These are phyloP conservation scores for Lordiphosa andalusiaca DNA, from an alignment of 2,888 invertebrate genomes.

Conservation along the genomic window DNA sequence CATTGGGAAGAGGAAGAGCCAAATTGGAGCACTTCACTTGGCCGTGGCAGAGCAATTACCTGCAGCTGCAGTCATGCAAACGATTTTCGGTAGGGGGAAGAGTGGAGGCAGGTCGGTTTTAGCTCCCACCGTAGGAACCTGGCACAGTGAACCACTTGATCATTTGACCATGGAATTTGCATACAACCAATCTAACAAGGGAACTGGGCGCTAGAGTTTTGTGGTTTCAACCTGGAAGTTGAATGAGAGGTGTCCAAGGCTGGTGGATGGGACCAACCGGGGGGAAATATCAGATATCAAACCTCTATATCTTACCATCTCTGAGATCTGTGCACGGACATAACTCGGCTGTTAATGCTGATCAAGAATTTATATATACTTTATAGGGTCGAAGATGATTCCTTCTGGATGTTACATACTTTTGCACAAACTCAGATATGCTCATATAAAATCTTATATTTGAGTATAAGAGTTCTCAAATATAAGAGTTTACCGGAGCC, in stretches of 20 bases:
- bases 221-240: slow-evolving; percentile 21
- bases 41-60: slow-evolving; percentile 39
- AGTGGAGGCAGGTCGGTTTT: slow-evolving; percentile 10
- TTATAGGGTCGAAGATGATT: too few species aligned
- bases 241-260: not conserved
- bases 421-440: too few species aligned
- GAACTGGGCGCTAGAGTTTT: slow-evolving; percentile 8
- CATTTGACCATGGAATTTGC: slow-evolving; percentile 77
- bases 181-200: slow-evolving; percentile 35
- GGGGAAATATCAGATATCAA: too few species aligned
- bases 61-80: slow-evolving; percentile 45
- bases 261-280: not conserved
- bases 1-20: slow-evolving; percentile 33
- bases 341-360: too few species aligned
- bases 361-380: too few species aligned
- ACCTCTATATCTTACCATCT: too few species aligned
- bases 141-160: slow-evolving; percentile 78
- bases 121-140: slow-evolving; percentile 37
- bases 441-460: too few species aligned
- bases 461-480: too few species aligned
- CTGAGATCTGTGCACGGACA: too few species aligned
- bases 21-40: slow-evolving; percentile 61
- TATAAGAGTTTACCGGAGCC: too few species aligned
- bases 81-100: slow-evolving; percentile 27
- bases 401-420: too few species aligned